Conservation (phyloP, 2,113 vertebrate species). For the Promerops cafer region DNA sequence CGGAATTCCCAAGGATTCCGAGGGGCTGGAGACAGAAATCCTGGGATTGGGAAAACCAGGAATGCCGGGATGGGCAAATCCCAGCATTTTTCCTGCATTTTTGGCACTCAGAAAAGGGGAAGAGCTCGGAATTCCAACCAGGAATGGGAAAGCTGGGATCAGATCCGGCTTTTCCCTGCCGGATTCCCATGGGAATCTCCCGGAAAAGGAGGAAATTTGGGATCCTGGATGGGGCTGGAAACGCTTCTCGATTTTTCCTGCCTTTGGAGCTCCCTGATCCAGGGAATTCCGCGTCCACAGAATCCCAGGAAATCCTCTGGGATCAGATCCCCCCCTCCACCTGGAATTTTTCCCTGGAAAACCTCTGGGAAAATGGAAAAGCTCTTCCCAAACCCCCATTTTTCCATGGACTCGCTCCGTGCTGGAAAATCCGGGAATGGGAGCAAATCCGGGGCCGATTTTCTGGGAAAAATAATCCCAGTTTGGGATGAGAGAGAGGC, state of each 20-base stretch:
- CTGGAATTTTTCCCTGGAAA: neutral
- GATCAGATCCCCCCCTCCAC: neutral
- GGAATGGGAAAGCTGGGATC: neutral
- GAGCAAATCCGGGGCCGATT: rapidly evolving
- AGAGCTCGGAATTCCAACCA: neutral
- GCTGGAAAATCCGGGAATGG: neutral
- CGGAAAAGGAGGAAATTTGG: neutral
- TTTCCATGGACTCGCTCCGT: neutral
- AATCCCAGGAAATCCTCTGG: neutral
- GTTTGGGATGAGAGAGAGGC: neutral
- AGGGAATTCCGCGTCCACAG: neutral
- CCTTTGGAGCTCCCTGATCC: neutral
- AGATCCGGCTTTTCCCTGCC: neutral
- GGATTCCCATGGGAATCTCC: neutral
- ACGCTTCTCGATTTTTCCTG: rapidly evolving
- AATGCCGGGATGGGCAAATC: neutral
- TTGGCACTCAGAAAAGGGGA: neutral
- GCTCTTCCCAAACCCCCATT: neutral
- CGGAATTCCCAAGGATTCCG: neutral
- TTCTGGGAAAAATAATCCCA: neutral
- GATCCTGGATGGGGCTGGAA: neutral
- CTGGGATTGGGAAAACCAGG: neutral
- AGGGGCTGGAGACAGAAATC: neutral
- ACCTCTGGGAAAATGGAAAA: neutral
- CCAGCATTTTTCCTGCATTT: rapidly evolving